Conservation (phyloP, 2,797 vertebrate genomes). For the Gymnoscopelus braueri region DNA sequence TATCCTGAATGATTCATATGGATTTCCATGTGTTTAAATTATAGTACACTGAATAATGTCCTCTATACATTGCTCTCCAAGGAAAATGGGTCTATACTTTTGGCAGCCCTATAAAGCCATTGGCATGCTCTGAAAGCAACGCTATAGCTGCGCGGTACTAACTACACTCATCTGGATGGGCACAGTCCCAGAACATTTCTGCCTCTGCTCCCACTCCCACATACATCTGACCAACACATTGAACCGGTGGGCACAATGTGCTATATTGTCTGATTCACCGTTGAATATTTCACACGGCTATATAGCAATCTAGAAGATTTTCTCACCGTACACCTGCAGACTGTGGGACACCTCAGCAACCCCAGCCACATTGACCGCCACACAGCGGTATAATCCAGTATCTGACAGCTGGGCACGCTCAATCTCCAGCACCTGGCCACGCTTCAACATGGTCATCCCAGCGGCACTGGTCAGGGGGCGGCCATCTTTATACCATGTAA, state of each 20-base stretch:
- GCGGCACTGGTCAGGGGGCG: slow-evolving; percentile 77
- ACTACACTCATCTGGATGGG: slow-evolving; percentile 12
- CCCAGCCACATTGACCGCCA: slow-evolving; percentile 90
- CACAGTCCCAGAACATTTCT: slow-evolving; percentile 7
- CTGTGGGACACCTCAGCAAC: slow-evolving; percentile 84
- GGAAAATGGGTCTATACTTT: neutral
- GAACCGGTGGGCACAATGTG: neutral
- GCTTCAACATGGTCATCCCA: slow-evolving; percentile 78
- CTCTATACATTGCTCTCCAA: neutral
- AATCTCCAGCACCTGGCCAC: slow-evolving; percentile 86
- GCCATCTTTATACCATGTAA: slow-evolving; percentile 93
- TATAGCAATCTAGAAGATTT: slow-evolving; percentile 1
- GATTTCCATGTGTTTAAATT: neutral
- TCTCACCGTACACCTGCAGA: slow-evolving; percentile 92
- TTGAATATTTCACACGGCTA: neutral
- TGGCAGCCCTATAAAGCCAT: neutral
- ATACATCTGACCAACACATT: slow-evolving; percentile 8
- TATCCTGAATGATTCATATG: neutral
- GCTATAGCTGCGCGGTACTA: neutral
- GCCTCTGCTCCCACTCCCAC: neutral
- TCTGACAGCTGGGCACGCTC: slow-evolving; percentile 88
- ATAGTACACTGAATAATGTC: neutral
- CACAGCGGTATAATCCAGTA: slow-evolving; percentile 89
- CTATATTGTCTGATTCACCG: neutral
- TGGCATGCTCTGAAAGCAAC: neutral